Evolutionary conservation across 2,797 vertebrate genomes (phyloP), one percentile per base, ranked within the genome.

Genomic region (Falco berigora): DNA sequence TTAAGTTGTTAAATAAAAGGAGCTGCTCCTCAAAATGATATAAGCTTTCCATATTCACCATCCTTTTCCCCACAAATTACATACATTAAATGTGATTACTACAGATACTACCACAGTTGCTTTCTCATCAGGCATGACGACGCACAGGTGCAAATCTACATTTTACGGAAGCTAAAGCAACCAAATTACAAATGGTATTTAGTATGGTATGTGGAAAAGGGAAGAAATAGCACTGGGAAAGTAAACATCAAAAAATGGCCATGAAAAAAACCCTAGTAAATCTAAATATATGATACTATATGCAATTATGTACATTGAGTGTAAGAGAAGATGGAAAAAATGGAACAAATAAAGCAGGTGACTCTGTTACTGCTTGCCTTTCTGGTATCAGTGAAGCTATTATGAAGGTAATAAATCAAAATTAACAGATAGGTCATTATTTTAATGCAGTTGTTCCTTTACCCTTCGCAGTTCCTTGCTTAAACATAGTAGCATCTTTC

Each of bases 381-480:
- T 47, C 68, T 69, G 44, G 8, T 61, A 62, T 14, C 59, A 47
- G 52, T 5, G n/a, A 56, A 56, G 25, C 16, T 50, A 19, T 32
- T 47, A 68, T 6, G 66, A 72, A 44, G 44, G 66, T 40, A 92
- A 91, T 92, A 77, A 63, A 81, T 87, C 89, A 66, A 83, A 92
- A 95, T 96, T 94, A 93, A 79, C 55, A 90, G 75, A 46, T 20
- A 58, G 46, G 46, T 92, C 55, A 69, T 85, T 88, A 79, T 78
- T 66, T 75, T 67, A 75, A 63, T 36, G 25, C 36, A 77, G 18
- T 34, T 68, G 40, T 59, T 84, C 56, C 69, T 92, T 73, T 40
- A 64, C 78, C 79, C 83, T 87, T 90, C 82, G 53, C 52, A 52
- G 77, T 68, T 73, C 84, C 63, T 75, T 63, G 56, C 78, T 90